Conservation (phyloP, 2,113 vertebrate genomes). For the Rhegmatorhina hoffmannsi region DNA sequence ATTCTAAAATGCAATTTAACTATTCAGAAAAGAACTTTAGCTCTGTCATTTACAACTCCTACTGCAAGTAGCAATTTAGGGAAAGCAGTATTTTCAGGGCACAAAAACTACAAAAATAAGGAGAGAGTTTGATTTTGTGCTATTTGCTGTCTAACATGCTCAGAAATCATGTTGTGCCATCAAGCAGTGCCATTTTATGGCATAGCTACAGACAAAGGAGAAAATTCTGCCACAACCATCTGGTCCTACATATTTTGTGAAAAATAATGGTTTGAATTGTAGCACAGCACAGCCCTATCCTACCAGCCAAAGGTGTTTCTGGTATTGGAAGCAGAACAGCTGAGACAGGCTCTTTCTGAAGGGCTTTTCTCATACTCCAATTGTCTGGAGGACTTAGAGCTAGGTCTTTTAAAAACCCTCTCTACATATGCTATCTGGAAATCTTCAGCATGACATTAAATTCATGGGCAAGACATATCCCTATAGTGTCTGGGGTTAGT, state of each 20-base stretch:
- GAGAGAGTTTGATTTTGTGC: not conserved
- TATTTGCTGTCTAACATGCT: not conserved
- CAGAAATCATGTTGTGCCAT: no score
- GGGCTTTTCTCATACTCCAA: not conserved
- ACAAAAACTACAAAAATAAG: not conserved
- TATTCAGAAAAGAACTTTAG: not conserved
- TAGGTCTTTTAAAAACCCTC: not conserved
- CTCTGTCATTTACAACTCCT: not conserved
- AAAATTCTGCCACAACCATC: not conserved
- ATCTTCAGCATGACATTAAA: not conserved
- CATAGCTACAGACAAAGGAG: not conserved
- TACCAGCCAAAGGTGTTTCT: not conserved
- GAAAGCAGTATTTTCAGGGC: not conserved
- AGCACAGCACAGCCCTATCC: not conserved
- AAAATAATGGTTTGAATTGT: not conserved
- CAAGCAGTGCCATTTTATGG: not conserved
- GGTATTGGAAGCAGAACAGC: not conserved
- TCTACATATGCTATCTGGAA: not conserved
- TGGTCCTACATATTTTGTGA: not conserved
- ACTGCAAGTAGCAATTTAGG: not conserved
- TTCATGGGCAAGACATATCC: not conserved
- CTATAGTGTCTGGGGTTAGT: not conserved
- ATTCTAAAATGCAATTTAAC: not conserved
- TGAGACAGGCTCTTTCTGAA: not conserved
- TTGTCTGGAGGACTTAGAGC: not conserved